phyloP scores from a whole-genome alignment of 1,140 invertebrate genomes.

The Listronotus bonariensis region DNA sequence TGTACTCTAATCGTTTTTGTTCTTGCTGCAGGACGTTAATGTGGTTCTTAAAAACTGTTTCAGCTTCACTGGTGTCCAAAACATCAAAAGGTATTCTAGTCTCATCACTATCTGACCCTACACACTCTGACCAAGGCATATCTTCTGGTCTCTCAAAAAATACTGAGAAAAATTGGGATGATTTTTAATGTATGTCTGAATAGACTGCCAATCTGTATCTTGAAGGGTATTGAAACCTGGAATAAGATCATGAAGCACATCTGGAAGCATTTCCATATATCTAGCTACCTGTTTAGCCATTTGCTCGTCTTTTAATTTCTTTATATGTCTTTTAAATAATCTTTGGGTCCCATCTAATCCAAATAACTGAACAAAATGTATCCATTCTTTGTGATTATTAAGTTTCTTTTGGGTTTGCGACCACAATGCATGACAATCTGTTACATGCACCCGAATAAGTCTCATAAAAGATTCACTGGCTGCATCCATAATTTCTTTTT shows the following conservation, averaged over 20 bases:
- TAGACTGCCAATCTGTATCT: slow-evolving; percentile 85
- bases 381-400: slow-evolving; percentile 84
- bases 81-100: slow-evolving; percentile 89
- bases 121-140: slow-evolving; percentile 78
- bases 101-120: slow-evolving; percentile 68
- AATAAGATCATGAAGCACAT: slow-evolving; percentile 80
- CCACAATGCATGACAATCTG: slow-evolving; percentile 86
- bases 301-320: slow-evolving; percentile 85
- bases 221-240: slow-evolving; percentile 77
- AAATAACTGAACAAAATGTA: slow-evolving; percentile 90
- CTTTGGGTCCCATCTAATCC: slow-evolving; percentile 81
- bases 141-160: slow-evolving; percentile 84
- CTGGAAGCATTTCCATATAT: slow-evolving; percentile 80
- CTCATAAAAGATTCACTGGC: slow-evolving; percentile 86
- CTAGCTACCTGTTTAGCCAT: slow-evolving; percentile 78
- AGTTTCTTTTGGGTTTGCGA: slow-evolving; percentile 84
- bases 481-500: slow-evolving; percentile 87
- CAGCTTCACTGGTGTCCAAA: slow-evolving; percentile 86
- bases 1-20: slow-evolving; percentile 88
- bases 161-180: slow-evolving; percentile 90
- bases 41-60: slow-evolving; percentile 89
- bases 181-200: slow-evolving; percentile 79
- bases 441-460: slow-evolving; percentile 80
- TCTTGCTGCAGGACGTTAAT: slow-evolving; percentile 89
- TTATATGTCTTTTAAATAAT: slow-evolving; percentile 81